Evolutionary conservation across 2,888 invertebrate species (phyloP).

Genomic region (Adela reaumurella): DNA sequence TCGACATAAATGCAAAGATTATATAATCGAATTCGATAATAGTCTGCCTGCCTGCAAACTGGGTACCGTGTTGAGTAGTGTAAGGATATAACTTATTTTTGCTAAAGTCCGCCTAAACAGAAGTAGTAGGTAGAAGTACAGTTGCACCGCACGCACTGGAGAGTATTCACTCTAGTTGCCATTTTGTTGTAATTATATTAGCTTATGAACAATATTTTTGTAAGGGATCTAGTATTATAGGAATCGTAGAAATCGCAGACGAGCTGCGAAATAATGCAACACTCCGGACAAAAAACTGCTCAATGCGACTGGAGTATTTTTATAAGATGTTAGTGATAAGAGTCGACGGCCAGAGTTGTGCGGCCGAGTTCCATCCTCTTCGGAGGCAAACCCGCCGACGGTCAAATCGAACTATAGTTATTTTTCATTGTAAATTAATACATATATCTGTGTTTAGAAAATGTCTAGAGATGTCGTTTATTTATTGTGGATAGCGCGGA

Average conservation of each 20-base stretch:
- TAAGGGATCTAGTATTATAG: background rate
- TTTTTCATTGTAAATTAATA: background rate
- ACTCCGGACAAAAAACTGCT: too few relatives aligned
- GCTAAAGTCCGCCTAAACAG: background rate
- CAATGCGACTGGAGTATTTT: background rate
- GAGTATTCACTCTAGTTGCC: background rate
- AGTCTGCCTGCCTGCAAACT: too few relatives aligned
- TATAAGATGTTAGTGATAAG: background rate
- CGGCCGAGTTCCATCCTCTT: background rate
- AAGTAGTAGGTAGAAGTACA: background rate
- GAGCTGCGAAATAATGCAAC: too few relatives aligned
- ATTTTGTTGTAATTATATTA: background rate
- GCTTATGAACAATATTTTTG: background rate
- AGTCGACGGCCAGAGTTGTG: background rate
- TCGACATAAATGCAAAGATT: too few relatives aligned
- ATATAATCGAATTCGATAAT: too few relatives aligned
- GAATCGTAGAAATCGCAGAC: too few relatives aligned
- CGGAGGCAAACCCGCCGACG: background rate
- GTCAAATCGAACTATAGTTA: background rate
- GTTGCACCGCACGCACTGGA: background rate
- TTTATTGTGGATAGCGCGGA: background rate
- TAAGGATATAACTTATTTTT: too few relatives aligned
- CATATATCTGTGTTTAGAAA: background rate
- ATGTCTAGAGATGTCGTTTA: background rate
- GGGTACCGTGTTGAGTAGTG: too few relatives aligned